Evolutionary conservation across 2,888 invertebrate genomes (phyloP).

Genomic region (Stratiomys singularior): DNA sequence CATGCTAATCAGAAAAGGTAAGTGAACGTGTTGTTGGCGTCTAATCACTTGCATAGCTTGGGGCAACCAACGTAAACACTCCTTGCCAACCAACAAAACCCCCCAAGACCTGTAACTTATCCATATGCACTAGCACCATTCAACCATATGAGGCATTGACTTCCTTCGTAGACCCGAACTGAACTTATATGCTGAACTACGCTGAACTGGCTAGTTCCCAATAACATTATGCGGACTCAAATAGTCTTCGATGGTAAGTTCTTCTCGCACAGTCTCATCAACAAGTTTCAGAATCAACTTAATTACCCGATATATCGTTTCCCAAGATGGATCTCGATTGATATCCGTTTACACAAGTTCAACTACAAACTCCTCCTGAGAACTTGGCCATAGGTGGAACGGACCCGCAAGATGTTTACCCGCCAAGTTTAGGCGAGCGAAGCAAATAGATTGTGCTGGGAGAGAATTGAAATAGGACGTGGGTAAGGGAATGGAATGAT

Average conservation of each 20-base stretch:
- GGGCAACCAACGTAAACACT: background rate
- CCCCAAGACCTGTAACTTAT: background rate
- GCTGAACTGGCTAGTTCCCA: background rate
- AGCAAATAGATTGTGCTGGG: conserved; percentile 13
- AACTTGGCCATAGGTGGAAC: conserved; percentile 14
- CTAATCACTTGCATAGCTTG: conserved; percentile 38
- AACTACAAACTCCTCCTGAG: conserved; percentile 33
- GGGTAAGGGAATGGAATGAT: background rate
- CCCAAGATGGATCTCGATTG: conserved; percentile 20
- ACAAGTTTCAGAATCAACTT: conserved; percentile 33
- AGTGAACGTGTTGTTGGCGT: conserved; percentile 47
- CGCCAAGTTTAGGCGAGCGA: conserved; percentile 6
- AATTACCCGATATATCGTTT: conserved; percentile 21
- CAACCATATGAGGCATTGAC: background rate
- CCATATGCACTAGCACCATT: background rate
- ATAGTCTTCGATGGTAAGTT: background rate
- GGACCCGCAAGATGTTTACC: background rate
- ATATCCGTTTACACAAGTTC: background rate
- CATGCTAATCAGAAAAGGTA: conserved; percentile 49
- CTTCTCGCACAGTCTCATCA: conserved; percentile 8
- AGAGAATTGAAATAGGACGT: background rate
- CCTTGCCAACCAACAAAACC: background rate
- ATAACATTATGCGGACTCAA: background rate
- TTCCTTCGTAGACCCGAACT: conserved; percentile 6
- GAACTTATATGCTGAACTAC: too few species aligned